A percentile compares a stretch with the other conserved stretches of the same genome.
These are phyloP conservation scores for Phaenicophaeus curvirostris DNA, from an alignment of 2,797 vertebrate species.

Conservation along the genomic window DNA sequence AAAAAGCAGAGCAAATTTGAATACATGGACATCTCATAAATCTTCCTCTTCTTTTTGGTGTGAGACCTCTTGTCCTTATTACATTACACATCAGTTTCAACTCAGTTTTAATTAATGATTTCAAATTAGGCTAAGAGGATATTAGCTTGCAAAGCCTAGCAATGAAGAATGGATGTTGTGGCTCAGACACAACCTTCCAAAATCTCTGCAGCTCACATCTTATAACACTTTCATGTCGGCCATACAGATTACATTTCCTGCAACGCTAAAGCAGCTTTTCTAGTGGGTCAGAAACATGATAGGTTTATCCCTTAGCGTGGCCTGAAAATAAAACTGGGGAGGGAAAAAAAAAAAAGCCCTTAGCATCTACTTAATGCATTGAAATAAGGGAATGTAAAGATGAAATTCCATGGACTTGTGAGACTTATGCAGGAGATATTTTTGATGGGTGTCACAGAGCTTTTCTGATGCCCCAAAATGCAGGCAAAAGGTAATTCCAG, in stretches of 20 bases:
- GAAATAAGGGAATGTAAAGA: neutral
- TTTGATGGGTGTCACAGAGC: neutral
- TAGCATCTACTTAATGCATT: neutral
- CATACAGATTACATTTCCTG: constrained; percentile 74
- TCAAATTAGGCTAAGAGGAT: constrained; percentile 84
- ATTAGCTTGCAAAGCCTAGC: constrained; percentile 73
- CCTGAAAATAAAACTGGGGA: constrained; percentile 24
- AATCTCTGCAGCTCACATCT: constrained; percentile 67
- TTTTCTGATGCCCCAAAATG: neutral
- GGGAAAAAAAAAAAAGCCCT: neutral
- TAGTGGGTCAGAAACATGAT: constrained; percentile 69
- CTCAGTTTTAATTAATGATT: constrained; percentile 74
- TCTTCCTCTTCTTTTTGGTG: constrained; percentile 11
- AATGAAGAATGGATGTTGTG: constrained; percentile 53
- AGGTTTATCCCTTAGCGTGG: constrained; percentile 43
- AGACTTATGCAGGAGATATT: neutral
- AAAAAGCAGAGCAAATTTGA: constrained; percentile 6
- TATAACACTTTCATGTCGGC: constrained; percentile 80
- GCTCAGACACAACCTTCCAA: constrained; percentile 75
- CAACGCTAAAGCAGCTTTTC: constrained; percentile 64
- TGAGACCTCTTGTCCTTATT: constrained; percentile 53
- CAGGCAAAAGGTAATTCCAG: neutral
- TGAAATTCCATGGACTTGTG: neutral
- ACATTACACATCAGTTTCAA: constrained; percentile 50
- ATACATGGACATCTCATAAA: neutral